Percentiles rank a stretch among this genome's conserved stretches.
Evolutionary conservation across 1,140 invertebrate species (phyloP).

Genomic region (Zaprionus africanus): DNA sequence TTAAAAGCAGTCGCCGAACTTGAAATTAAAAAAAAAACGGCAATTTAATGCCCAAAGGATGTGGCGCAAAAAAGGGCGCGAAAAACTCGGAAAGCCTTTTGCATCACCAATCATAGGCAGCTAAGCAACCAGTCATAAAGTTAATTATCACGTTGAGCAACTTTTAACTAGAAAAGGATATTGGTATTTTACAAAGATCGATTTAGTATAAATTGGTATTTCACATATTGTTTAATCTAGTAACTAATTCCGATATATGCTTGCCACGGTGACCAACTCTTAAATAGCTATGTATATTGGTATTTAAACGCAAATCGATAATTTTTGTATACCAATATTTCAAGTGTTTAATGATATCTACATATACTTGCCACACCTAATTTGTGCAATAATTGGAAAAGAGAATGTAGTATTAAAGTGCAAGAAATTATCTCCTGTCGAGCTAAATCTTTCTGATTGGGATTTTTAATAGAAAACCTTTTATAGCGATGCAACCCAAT

Average conservation of each 20-base stretch:
- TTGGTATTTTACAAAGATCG: not conserved
- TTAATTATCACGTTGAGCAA: constrained; percentile 66
- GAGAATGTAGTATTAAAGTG: not conserved
- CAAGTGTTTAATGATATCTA: not conserved
- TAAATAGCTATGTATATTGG: constrained; percentile 4
- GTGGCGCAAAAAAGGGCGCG: constrained; percentile 42
- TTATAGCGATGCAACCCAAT: not conserved
- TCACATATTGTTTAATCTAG: not conserved
- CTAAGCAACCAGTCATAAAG: constrained; percentile 35
- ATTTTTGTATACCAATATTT: not conserved
- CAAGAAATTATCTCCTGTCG: not conserved
- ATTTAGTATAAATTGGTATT: not conserved
- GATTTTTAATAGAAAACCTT: constrained; percentile 1
- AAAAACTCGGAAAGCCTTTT: constrained; percentile 3
- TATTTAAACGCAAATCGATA: too few species aligned
- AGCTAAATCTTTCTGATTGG: constrained; percentile 1
- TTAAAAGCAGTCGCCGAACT: constrained; percentile 60
- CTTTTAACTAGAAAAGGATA: constrained; percentile 41
- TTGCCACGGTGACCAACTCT: constrained; percentile 53
- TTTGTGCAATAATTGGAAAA: not conserved
- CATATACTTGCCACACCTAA: not conserved
- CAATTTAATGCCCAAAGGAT: constrained; percentile 47
- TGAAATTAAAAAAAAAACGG: constrained; percentile 32
- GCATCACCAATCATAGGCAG: not conserved
- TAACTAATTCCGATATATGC: too few species aligned